Evolutionary conservation across 2,113 vertebrate genomes (phyloP).

Genomic region (Numenius arquata): DNA sequence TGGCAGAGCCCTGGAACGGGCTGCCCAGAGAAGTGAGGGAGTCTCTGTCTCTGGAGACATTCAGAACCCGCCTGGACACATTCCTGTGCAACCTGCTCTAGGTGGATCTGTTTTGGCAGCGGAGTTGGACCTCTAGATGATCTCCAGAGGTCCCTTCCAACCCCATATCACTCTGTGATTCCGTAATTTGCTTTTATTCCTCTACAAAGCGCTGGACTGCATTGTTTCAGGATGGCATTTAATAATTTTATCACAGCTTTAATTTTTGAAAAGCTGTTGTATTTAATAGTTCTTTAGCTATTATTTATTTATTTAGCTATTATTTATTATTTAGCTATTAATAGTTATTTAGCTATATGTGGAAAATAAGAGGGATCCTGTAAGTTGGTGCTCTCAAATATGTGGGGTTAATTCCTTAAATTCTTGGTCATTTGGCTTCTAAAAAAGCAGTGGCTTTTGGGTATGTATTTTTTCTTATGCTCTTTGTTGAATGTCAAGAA

Average conservation of each 20-base stretch:
- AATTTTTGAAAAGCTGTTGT: neutral
- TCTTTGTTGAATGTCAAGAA: slow-evolving; percentile 53
- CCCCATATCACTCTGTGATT: too few relatives aligned
- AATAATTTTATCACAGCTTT: neutral
- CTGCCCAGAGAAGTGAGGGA: too few relatives aligned
- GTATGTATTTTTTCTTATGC: neutral
- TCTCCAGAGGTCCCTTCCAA: too few relatives aligned
- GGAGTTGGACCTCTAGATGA: too few relatives aligned
- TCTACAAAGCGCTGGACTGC: neutral
- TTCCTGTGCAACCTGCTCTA: too few relatives aligned
- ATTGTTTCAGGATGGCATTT: neutral
- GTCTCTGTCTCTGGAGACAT: too few relatives aligned
- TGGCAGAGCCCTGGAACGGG: too few relatives aligned
- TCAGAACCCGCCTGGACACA: too few relatives aligned
- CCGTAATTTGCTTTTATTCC: neutral
- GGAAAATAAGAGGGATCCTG: neutral
- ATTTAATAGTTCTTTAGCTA: neutral
- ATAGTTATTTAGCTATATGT: neutral
- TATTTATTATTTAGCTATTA: too few relatives aligned
- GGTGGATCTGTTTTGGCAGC: too few relatives aligned
- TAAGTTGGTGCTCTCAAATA: neutral
- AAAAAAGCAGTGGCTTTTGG: neutral
- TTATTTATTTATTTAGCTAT: too few relatives aligned
- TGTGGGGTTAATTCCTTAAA: neutral
- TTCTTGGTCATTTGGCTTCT: neutral